Percentiles rank a stretch among this genome's conserved stretches.
Evolutionary conservation across 2,113 vertebrate species (phyloP).

Genomic region (Podarcis muralis): DNA sequence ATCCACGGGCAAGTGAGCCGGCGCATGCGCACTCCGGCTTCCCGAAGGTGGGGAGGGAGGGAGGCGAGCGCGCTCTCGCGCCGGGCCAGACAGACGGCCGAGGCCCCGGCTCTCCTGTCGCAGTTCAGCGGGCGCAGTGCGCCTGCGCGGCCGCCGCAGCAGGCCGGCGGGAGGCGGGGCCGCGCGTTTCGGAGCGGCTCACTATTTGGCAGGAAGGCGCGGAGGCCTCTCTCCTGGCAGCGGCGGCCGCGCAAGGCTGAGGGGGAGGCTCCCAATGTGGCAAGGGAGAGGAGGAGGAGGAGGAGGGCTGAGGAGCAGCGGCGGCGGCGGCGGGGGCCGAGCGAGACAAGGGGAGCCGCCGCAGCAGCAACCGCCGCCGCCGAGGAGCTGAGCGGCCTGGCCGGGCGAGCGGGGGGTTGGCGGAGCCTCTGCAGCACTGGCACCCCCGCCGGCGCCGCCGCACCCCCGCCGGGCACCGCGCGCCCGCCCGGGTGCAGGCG

Average conservation of each 20-base stretch:
- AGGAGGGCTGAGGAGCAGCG: constrained; percentile 11
- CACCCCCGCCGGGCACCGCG: constrained; percentile 2
- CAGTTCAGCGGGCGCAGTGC: constrained; percentile 56
- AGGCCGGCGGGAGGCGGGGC: constrained; percentile 42
- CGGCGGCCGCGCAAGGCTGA: constrained; percentile 36
- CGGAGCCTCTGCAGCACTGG: constrained; percentile 52
- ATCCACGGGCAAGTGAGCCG: neutral
- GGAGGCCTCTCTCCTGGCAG: constrained; percentile 43
- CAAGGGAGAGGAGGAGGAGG: constrained; percentile 45
- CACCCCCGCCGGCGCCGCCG: constrained; percentile 29
- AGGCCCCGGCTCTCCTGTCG: constrained; percentile 49
- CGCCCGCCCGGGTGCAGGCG: constrained; percentile 28
- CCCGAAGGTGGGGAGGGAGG: neutral
- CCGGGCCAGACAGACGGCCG: neutral
- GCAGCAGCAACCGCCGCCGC: constrained; percentile 1
- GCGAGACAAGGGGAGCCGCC: constrained; percentile 42
- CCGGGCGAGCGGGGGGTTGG: constrained; percentile 61
- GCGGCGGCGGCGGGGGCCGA: constrained; percentile 33
- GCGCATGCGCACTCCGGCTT: neutral
- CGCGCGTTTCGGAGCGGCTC: constrained; percentile 56
- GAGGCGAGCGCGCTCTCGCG: neutral
- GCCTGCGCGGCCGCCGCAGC: constrained; percentile 43
- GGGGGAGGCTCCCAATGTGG: constrained; percentile 52
- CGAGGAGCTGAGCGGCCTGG: constrained; percentile 56
- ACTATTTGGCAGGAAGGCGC: constrained; percentile 78